These are phyloP conservation scores for Octodonta nipae DNA, from an alignment of 2,888 invertebrate genomes.

Conservation along the genomic window DNA sequence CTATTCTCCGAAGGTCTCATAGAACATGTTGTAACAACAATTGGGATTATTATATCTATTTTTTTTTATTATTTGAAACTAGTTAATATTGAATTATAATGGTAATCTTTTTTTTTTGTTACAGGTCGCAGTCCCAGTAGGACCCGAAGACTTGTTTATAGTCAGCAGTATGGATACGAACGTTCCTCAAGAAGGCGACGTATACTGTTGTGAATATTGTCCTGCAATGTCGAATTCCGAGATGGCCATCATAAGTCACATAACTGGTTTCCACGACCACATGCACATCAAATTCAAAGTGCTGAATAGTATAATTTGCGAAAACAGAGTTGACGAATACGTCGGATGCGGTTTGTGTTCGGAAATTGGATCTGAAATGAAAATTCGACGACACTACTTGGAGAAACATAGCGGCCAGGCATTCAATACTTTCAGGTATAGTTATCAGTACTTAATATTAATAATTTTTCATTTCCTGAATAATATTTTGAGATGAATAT, in stretches of 20 bases:
- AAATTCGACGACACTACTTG: slow-evolving; percentile 30
- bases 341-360: slow-evolving; percentile 25
- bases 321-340: slow-evolving; percentile 9
- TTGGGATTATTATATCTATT: too few relatives aligned
- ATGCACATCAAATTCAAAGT: slow-evolving; percentile 13
- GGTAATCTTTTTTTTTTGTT: too few relatives aligned
- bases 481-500: too few relatives aligned
- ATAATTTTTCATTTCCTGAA: too few relatives aligned
- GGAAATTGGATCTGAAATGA: slow-evolving; percentile 24
- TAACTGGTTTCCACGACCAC: slow-evolving; percentile 11
- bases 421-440: slow-evolving; percentile 10
- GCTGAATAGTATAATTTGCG: slow-evolving; percentile 11
- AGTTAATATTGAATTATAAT: too few relatives aligned
- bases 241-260: slow-evolving; percentile 11
- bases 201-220: slow-evolving; percentile 19
- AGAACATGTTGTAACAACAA: too few relatives aligned
- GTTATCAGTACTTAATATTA: too few relatives aligned
- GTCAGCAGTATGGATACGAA: slow-evolving; percentile 15
- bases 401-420: slow-evolving; percentile 26
- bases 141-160: slow-evolving; percentile 14
- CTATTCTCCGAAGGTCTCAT: too few relatives aligned
- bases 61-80: too few relatives aligned
- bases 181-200: slow-evolving; percentile 18
- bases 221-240: slow-evolving; percentile 14
- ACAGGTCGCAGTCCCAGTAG: too few relatives aligned